A percentile compares a stretch with the other conserved stretches of the same genome.
These are phyloP conservation scores for Notothenia rossii DNA, from an alignment of 2,113 vertebrate species.

Conservation along the genomic window DNA sequence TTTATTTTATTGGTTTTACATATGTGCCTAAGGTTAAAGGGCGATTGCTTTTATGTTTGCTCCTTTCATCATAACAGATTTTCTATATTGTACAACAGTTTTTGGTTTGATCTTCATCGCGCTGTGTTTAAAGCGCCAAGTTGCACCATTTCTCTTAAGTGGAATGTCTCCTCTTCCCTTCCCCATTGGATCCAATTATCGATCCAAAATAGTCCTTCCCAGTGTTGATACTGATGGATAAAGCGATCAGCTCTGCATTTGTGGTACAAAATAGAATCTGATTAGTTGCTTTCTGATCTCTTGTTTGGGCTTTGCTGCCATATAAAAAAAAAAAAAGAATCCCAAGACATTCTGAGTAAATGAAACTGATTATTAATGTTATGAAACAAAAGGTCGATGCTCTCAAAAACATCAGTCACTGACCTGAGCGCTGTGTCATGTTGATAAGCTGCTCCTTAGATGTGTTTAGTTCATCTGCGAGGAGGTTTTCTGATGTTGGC, in stretches of 20 bases:
- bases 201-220: not conserved
- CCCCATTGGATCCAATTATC: not conserved
- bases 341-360: not conserved
- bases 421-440: not conserved
- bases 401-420: not conserved
- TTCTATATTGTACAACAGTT: conserved; percentile 14
- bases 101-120: conserved; percentile 20
- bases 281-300: not conserved
- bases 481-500: conserved; percentile 1
- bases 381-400: not conserved
- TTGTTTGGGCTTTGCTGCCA: conserved; percentile 11
- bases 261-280: not conserved
- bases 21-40: conserved; percentile 57
- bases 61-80: conserved; percentile 32
- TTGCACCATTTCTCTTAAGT: conserved; percentile 14
- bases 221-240: conserved; percentile 16
- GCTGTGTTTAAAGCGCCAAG: conserved; percentile 12
- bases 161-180: conserved; percentile 33
- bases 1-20: conserved; percentile 56
- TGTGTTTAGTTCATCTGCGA: not conserved
- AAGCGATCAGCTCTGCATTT: conserved; percentile 11
- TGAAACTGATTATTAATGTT: not conserved
- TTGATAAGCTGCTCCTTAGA: not conserved
- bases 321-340: not conserved
- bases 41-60: conserved; percentile 31